These are phyloP conservation scores for Myotis myotis DNA, from an alignment of 2,797 vertebrate species.

Conservation along the genomic window DNA sequence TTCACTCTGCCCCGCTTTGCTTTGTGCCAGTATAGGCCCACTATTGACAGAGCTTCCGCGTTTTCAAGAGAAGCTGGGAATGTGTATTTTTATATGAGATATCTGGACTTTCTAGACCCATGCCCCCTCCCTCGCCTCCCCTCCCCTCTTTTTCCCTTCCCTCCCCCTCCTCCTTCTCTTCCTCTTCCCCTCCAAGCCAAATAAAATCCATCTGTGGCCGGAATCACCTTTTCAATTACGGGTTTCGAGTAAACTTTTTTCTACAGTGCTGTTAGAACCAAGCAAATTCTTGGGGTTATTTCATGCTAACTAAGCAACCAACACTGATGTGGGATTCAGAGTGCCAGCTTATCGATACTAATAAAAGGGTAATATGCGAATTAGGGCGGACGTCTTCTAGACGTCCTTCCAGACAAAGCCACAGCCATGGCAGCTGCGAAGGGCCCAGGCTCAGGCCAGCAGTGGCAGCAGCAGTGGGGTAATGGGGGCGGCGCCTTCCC, in stretches of 20 bases:
- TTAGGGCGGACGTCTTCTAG: too few species aligned
- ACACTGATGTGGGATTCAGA: not conserved
- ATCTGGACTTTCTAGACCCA: not conserved
- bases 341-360: not conserved
- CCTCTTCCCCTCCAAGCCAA: not conserved
- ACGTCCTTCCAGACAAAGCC: too few species aligned
- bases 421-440: too few species aligned
- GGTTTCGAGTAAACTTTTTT: constrained; percentile 22
- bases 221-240: not conserved
- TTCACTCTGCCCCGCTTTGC: not conserved
- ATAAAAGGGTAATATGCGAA: too few species aligned
- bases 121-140: not conserved
- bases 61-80: constrained; percentile 18
- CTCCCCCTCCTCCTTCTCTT: not conserved
- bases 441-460: too few species aligned
- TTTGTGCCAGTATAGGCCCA: not conserved
- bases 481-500: too few species aligned
- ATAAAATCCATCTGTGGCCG: not conserved
- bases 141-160: too few species aligned
- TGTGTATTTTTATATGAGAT: not conserved
- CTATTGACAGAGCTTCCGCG: not conserved
- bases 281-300: not conserved
- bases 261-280: not conserved
- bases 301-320: not conserved
- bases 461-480: too few species aligned